These are phyloP conservation scores for Nymphalis polychloros DNA, from an alignment of 2,888 invertebrate species.

Conservation along the genomic window DNA sequence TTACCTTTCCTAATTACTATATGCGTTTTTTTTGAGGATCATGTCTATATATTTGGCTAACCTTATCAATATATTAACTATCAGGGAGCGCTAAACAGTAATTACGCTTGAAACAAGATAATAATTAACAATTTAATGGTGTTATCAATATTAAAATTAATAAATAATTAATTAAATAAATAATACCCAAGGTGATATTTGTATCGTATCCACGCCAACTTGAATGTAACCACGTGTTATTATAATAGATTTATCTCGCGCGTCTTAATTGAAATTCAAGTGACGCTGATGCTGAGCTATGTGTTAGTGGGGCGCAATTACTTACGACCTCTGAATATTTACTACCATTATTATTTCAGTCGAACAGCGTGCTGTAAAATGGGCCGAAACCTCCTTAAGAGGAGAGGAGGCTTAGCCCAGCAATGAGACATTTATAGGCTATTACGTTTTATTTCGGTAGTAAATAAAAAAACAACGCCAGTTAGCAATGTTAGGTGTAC, in stretches of 20 bases:
- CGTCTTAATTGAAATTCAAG: conserved; percentile 30
- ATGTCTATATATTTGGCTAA: too few relatives aligned
- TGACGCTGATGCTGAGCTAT: conserved; percentile 23
- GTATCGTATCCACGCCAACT: conserved; percentile 19
- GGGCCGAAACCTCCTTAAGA: too few relatives aligned
- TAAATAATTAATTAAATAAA: conserved; percentile 17
- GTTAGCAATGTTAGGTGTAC: too few relatives aligned
- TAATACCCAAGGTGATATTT: conserved; percentile 26
- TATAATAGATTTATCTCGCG: conserved; percentile 37
- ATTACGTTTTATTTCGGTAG: too few relatives aligned
- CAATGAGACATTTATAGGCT: too few relatives aligned
- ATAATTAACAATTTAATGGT: conserved; percentile 7
- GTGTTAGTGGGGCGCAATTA: conserved; percentile 24
- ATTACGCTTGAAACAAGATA: conserved; percentile 24
- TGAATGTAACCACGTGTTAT: conserved; percentile 35
- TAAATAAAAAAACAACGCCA: too few relatives aligned
- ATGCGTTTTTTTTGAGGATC: too few relatives aligned
- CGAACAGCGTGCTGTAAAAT: too few relatives aligned
- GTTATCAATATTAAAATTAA: conserved; percentile 19
- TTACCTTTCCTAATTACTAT: too few relatives aligned
- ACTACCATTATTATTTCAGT: not conserved
- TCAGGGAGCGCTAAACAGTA: not conserved
- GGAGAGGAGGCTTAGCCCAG: too few relatives aligned
- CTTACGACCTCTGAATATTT: conserved; percentile 9
- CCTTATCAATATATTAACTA: not conserved